Percentiles rank a stretch among this genome's conserved stretches.
Conservation (phyloP, 2,113 vertebrate genomes). For the human region DNA sequence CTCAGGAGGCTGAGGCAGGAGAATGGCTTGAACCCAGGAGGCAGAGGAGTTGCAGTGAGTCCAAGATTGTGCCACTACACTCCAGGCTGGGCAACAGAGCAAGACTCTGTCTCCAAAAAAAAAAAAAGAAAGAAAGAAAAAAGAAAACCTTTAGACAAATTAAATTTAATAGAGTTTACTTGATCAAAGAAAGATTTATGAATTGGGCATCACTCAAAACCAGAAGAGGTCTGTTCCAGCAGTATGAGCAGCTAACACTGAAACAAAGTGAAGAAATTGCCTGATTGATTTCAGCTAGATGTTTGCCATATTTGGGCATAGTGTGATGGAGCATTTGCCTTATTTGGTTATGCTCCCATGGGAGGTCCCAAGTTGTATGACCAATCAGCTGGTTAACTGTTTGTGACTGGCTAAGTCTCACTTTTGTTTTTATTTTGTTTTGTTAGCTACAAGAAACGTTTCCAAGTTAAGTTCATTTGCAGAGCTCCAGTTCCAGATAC, state of each 20-base stretch:
- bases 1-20: too few relatives aligned
- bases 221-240: not conserved
- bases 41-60: too few relatives aligned
- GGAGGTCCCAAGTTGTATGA: not conserved
- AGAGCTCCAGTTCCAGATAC: not conserved
- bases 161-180: not conserved
- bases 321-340: not conserved
- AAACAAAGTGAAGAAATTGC: not conserved
- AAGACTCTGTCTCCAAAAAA: too few relatives aligned
- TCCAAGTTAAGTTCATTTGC: not conserved
- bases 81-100: too few relatives aligned
- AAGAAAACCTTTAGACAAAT: not conserved
- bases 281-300: too few relatives aligned
- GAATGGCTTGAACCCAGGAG: too few relatives aligned
- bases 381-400: not conserved
- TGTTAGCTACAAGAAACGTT: not conserved
- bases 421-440: not conserved
- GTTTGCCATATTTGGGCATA: not conserved
- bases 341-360: not conserved
- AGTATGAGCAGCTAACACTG: not conserved
- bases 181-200: not conserved
- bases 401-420: not conserved
- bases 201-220: not conserved
- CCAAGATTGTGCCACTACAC: too few relatives aligned
- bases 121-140: too few relatives aligned